phyloP scores from a whole-genome alignment of 2,888 invertebrate genomes.

The Cantharis lateralis region DNA sequence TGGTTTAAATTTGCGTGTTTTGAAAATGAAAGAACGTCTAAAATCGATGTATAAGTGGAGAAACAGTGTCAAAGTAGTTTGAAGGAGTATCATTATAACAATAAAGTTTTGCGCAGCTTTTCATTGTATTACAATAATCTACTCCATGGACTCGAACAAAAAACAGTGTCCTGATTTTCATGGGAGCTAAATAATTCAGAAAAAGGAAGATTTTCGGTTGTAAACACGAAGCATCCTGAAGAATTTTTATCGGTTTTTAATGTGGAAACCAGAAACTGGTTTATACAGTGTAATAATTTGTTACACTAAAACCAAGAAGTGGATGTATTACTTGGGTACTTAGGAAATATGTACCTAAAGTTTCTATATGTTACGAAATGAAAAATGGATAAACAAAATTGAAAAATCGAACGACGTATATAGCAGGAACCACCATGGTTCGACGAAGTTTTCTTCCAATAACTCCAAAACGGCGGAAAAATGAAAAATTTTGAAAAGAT shows the following conservation, averaged over 20 bases:
- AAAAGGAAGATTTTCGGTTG: background rate
- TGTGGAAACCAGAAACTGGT: background rate
- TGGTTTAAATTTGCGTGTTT: background rate
- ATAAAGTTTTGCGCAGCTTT: too few relatives aligned
- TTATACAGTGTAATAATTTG: background rate
- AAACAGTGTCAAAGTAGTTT: background rate
- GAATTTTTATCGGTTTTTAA: background rate
- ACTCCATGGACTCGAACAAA: too few relatives aligned
- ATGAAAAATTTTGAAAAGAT: too few relatives aligned
- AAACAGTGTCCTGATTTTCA: background rate
- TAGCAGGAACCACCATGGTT: too few relatives aligned
- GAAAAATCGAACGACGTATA: too few relatives aligned
- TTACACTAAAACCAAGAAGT: background rate
- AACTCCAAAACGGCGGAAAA: too few relatives aligned
- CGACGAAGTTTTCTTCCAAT: too few relatives aligned
- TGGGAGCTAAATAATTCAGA: too few relatives aligned
- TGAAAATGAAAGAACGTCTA: background rate
- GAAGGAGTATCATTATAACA: background rate
- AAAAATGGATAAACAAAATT: background rate
- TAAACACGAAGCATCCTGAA: background rate
- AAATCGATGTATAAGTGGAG: background rate
- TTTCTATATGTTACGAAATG: background rate
- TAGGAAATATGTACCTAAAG: background rate
- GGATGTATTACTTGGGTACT: background rate
- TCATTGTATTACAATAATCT: too few relatives aligned